Evolutionary conservation across 2,888 invertebrate genomes (phyloP).

Genomic region (Terebella lapidaria): DNA sequence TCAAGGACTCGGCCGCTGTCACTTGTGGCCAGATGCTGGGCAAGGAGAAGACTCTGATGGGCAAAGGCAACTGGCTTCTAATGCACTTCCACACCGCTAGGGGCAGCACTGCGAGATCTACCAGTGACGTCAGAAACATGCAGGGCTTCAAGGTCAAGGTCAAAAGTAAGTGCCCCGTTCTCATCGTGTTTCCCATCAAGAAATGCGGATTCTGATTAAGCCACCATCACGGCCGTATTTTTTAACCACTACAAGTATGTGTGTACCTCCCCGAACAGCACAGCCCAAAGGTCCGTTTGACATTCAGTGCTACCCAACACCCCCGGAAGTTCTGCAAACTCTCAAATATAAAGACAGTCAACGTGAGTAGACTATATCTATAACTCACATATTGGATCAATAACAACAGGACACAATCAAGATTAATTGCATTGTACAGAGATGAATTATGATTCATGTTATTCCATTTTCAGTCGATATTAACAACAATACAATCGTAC

Average conservation of each 20-base stretch:
- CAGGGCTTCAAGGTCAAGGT: conserved; percentile 8
- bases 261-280: background rate
- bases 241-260: no score
- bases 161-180: conserved; percentile 9
- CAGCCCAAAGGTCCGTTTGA: background rate
- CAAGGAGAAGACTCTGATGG: background rate
- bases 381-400: no score
- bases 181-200: background rate
- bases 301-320: background rate
- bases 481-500: no score
- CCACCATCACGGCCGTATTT: no score
- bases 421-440: no score
- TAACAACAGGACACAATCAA: no score
- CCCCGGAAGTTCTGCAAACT: background rate
- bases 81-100: conserved; percentile 16
- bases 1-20: conserved; percentile 2
- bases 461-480: no score
- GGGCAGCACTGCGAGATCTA: background rate
- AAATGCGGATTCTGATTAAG: background rate
- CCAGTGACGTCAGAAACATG: background rate
- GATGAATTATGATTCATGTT: no score
- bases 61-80: conserved; percentile 10
- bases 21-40: conserved; percentile 7
- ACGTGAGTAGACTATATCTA: conserved; percentile 1
- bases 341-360: conserved; percentile 1